Evolutionary conservation across 1,140 invertebrate species (phyloP).

Genomic region (Drosophila santomea): DNA sequence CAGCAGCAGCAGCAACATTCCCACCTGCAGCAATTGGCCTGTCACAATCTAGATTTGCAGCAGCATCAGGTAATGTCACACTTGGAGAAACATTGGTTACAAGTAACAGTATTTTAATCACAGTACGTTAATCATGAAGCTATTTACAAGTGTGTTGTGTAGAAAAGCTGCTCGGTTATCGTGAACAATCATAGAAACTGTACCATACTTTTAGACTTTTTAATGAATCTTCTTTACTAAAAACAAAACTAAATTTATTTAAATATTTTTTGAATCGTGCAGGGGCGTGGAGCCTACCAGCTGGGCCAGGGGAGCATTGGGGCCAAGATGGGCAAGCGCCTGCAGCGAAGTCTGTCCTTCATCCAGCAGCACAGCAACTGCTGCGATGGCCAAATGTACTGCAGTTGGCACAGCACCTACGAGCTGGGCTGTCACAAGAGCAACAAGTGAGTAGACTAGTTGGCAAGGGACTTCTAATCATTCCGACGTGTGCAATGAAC

Average conservation of each 20-base stretch:
- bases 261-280: not conserved
- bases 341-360: slow-evolving; percentile 83
- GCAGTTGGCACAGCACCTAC: slow-evolving; percentile 76
- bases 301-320: slow-evolving; percentile 72
- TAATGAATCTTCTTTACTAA: too few relatives aligned
- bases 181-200: too few relatives aligned
- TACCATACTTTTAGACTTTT: too few relatives aligned
- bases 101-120: too few relatives aligned
- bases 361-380: slow-evolving; percentile 80
- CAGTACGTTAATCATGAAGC: too few relatives aligned
- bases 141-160: too few relatives aligned
- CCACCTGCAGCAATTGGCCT: slow-evolving; percentile 48
- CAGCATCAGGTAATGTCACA: slow-evolving; percentile 27
- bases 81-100: not conserved
- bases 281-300: slow-evolving; percentile 55
- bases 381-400: slow-evolving; percentile 75
- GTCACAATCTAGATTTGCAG: slow-evolving; percentile 50
- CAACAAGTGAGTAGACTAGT: slow-evolving; percentile 64
- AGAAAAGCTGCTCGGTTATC: too few relatives aligned
- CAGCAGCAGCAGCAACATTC: slow-evolving; percentile 32
- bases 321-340: slow-evolving; percentile 72
- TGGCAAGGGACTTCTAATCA: slow-evolving; percentile 1
- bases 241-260: too few relatives aligned
- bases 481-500: slow-evolving; percentile 11
- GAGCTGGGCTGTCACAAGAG: slow-evolving; percentile 73